Evolutionary conservation across 2,888 invertebrate genomes (phyloP), one percentile per base, ranked within the genome.

Genomic region (Gasteruption jaculator): DNA sequence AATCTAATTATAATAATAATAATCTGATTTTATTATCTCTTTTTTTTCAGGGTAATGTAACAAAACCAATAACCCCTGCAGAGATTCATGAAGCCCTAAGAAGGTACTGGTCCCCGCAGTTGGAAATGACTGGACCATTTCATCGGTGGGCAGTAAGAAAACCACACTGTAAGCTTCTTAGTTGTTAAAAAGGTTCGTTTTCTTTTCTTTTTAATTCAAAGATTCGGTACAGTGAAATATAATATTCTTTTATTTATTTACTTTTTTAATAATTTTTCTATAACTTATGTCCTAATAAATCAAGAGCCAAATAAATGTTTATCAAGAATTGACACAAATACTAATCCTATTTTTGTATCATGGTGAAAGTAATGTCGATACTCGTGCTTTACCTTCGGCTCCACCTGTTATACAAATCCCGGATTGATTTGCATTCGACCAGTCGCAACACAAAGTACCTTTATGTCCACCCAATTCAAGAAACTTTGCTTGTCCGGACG

Each of bases 41-140:
- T n/a, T n/a, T 39, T 42, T 53, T 50, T n/a, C 46, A 68, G 71
- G 56, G 59, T 38, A 47, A 61, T 58, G 81, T 82, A 19, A 84
- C 82, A 26, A 76, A 80, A 24, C 80, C 85, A 0, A 81, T 92
- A 40, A 85, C 83, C 15, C 86, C 89, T 0, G 77, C 80, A 8
- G 91, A 92, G 73, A 84, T 92, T 30, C 79, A 83, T 49, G 92
- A 92, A 72, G 91, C 86, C 0, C 75, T 92, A 57, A 74, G 91
- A 38, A 76, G 92, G 48, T 84, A 82, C 61, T 79, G 77, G 64
- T 76, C 77, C 22, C 81, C 83, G 0, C 78, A 76, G 57, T 73
- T 74, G 25, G 82, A 68, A 36, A 60, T 65, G 46, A 60, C 63
- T 7, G 70, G 70, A 12, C 70, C 70, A 8, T 71, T 71, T 47